Conservation (phyloP, 2,113 vertebrate species). For the Odontesthes bonariensis region DNA sequence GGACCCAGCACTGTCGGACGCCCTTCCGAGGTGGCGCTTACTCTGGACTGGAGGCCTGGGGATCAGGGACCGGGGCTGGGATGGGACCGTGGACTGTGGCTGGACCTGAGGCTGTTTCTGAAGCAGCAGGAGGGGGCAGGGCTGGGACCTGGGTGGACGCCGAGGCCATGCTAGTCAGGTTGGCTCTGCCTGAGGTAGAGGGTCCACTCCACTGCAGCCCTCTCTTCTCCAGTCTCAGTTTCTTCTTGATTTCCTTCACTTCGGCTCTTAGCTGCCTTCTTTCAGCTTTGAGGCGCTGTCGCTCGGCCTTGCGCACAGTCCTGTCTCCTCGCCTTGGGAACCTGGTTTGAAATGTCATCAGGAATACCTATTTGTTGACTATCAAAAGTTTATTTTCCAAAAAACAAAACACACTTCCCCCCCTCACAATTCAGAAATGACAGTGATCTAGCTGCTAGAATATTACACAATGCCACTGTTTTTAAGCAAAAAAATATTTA, state of each 20-base stretch:
- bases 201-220: conserved; percentile 92
- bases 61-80: conserved; percentile 79
- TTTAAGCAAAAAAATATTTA: background rate
- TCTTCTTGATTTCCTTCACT: conserved; percentile 97
- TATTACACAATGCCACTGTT: conserved; percentile 23
- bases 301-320: conserved; percentile 95
- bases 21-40: conserved; percentile 84
- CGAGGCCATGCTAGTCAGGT: conserved; percentile 76
- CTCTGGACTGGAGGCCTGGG: conserved; percentile 87
- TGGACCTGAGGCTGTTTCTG: conserved; percentile 78
- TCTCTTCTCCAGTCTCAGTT: conserved; percentile 94
- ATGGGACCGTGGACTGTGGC: conserved; percentile 74
- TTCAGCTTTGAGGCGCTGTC: conserved; percentile 94
- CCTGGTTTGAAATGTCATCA: conserved; percentile 81
- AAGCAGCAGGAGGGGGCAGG: conserved; percentile 68
- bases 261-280: conserved; percentile 96
- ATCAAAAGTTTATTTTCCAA: conserved; percentile 64
- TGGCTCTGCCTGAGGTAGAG: conserved; percentile 85
- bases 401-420: conserved; percentile 30
- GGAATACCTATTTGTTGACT: conserved; percentile 76
- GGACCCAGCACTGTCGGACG: conserved; percentile 83
- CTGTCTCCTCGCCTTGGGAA: conserved; percentile 95
- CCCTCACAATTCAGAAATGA: conserved; percentile 23
- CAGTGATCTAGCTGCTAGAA: conserved; percentile 46
- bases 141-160: conserved; percentile 80